Evolutionary conservation across 2,797 vertebrate species (phyloP), one percentile per base, ranked within the genome.

Genomic region (Lithobates pipiens): DNA sequence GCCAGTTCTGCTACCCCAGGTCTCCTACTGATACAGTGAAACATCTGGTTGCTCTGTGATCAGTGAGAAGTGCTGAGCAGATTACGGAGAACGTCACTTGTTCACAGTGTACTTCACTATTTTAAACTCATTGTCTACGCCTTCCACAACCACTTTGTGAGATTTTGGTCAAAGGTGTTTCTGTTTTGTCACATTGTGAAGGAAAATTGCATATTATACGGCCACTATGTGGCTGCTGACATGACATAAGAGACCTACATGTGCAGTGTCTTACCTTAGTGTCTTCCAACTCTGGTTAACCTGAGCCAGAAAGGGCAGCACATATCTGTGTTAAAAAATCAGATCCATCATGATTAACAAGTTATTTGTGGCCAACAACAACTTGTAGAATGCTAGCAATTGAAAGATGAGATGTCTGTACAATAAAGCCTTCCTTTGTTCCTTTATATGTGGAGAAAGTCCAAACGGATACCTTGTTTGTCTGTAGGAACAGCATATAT

Each of bases 381-480:
- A 61, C 36, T 78, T 67, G 76, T 42, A 65, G 61, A 21, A 67
- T 65, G 63, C 67, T 42, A 78, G 65, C 32, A 23, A 78, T 67
- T 67, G 61, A 78, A 61, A 78, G 76, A 78, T 78, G 36, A 67
- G 54, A 61, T 61, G 18, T 21, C 54, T 61, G 54, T 61, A 23
- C 54, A 61, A 61, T 23, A 61, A 54, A 54, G 0, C 18, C 21
- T 23, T 61, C 18, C 54, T 61, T 61, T 61, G 54, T 61, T 57
- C 54, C 54, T 57, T 23, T 57, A 57, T 7, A n/a, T 61, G 54
- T 21, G 54, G 6, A 23, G 54, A 23, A 61, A 61, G 54, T 61
- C 21, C 54, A 7, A 61, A 61, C 23, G 21, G 21, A 23, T 61
- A 61, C 18, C 7, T 57, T 57, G 16, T 5, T 23, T 61, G 54